Evolutionary conservation across 2,113 vertebrate genomes (phyloP).

Genomic region (Oplegnathus fasciatus): DNA sequence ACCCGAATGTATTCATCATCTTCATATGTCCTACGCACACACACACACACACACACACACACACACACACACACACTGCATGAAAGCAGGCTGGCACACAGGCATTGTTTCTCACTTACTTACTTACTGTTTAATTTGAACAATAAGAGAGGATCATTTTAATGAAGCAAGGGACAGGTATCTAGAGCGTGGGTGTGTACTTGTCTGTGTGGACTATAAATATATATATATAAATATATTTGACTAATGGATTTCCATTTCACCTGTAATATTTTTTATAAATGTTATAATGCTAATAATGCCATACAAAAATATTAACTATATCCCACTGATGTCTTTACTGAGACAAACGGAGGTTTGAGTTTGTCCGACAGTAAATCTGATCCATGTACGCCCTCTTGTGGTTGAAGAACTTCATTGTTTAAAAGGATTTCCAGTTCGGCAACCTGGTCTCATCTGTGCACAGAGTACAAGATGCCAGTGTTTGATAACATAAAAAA

Average conservation of each 20-base stretch:
- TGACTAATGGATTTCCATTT: neutral
- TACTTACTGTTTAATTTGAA: slow-evolving; percentile 44
- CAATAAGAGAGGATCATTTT: slow-evolving; percentile 16
- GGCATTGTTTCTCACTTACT: slow-evolving; percentile 18
- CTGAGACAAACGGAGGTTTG: neutral
- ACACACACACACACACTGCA: neutral
- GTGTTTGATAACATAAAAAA: neutral
- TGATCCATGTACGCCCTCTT: slow-evolving; percentile 61
- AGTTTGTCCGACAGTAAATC: neutral
- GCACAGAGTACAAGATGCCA: neutral
- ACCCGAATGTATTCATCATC: slow-evolving; percentile 60
- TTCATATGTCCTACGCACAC: slow-evolving; percentile 28
- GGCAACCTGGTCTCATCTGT: neutral
- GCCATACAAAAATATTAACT: neutral
- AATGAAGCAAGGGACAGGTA: slow-evolving; percentile 34
- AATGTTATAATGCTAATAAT: slow-evolving; percentile 12
- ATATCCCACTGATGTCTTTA: neutral
- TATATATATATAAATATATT: slow-evolving; percentile 8
- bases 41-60: slow-evolving; percentile 10
- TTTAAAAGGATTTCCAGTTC: neutral
- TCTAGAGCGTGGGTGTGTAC: neutral
- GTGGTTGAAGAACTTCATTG: slow-evolving; percentile 45
- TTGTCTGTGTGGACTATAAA: slow-evolving; percentile 4
- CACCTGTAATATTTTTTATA: neutral
- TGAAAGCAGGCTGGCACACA: neutral